Conservation (phyloP, 2,113 vertebrate species). For the Drymodes brunneopygia region DNA sequence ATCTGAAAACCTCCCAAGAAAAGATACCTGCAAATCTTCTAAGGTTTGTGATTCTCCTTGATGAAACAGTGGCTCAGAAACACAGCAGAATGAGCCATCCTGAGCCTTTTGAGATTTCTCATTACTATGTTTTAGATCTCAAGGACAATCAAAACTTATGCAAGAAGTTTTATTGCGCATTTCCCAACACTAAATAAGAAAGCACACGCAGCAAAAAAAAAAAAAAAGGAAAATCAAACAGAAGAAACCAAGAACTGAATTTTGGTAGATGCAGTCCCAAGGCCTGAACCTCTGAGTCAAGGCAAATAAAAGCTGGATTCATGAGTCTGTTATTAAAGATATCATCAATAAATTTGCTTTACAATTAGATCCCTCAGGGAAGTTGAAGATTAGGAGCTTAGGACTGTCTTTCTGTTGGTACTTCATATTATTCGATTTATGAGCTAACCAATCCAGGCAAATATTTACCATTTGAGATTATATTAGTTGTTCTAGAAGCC, state of each 20-base stretch:
- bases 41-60: neutral
- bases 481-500: neutral
- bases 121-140: neutral
- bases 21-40: neutral
- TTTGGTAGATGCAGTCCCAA: neutral
- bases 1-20: neutral
- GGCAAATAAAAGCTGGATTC: neutral
- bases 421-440: neutral
- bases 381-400: neutral
- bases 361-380: neutral
- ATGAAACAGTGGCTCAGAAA: neutral
- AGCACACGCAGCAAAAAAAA: neutral
- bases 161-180: neutral
- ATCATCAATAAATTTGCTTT: neutral
- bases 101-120: neutral
- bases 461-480: neutral
- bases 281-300: neutral
- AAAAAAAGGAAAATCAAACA: neutral
- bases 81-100: neutral
- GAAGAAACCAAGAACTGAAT: neutral
- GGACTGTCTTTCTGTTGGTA: neutral
- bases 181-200: neutral
- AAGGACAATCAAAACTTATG: neutral
- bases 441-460: neutral
- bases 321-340: neutral